Conservation (phyloP, 2,888 invertebrate species). For the Merodon equestris region DNA sequence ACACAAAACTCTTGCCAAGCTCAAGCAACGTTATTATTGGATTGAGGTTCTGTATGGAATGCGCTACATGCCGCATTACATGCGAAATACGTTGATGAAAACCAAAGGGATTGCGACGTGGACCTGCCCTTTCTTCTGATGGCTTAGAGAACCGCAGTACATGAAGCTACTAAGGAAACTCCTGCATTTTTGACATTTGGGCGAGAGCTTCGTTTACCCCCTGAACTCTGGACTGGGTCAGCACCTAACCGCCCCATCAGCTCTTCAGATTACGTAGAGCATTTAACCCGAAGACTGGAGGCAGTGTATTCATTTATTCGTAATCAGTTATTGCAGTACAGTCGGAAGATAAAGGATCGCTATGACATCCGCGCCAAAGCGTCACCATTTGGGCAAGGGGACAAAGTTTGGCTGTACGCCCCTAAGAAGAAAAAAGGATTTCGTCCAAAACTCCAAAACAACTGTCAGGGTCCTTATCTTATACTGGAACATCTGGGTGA, state of each 20-base stretch:
- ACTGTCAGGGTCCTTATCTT: background rate
- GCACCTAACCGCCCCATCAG: background rate
- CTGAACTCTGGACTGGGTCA: conserved; percentile 1
- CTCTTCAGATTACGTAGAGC: background rate
- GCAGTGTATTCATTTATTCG: background rate
- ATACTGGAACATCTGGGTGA: too few relatives aligned
- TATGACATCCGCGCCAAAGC: conserved; percentile 15
- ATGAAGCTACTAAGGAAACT: conserved; percentile 16
- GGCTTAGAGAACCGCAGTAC: background rate
- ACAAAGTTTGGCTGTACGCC: conserved; percentile 25
- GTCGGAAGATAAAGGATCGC: conserved; percentile 11
- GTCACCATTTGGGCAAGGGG: background rate
- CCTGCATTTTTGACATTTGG: conserved; percentile 25
- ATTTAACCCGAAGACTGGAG: background rate
- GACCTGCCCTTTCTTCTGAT: conserved; percentile 17
- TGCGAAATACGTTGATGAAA: conserved; percentile 5
- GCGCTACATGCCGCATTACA: too few relatives aligned
- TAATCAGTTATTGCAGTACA: conserved; percentile 2
- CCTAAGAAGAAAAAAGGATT: conserved; percentile 9
- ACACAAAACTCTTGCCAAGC: conserved; percentile 5
- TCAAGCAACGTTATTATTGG: conserved; percentile 28
- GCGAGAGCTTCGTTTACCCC: conserved; percentile 7
- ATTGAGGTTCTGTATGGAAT: too few relatives aligned
- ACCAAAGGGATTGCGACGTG: conserved; percentile 21
- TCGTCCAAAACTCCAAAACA: conserved; percentile 14